Conservation (phyloP, 2,797 vertebrate genomes). For the Aphelocoma californica region DNA sequence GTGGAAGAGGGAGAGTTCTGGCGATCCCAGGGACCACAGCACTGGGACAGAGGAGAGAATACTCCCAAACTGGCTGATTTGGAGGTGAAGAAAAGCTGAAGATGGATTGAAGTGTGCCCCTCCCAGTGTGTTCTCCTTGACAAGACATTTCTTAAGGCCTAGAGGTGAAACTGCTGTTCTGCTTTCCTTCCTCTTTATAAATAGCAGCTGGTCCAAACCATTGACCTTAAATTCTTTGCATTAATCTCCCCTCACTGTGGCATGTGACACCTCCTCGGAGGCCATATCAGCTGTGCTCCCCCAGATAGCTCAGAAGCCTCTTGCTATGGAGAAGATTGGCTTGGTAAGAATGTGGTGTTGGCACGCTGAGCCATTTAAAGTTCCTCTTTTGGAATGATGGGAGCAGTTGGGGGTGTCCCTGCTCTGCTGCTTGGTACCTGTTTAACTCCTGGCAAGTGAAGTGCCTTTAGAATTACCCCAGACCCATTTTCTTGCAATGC, state of each 20-base stretch:
- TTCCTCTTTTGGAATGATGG: constrained; percentile 47
- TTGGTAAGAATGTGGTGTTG: constrained; percentile 28
- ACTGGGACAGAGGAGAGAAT: not conserved
- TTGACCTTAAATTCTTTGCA: constrained; percentile 71
- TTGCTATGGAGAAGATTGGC: not conserved
- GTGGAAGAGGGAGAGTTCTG: not conserved
- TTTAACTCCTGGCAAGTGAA: not conserved
- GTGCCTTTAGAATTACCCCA: not conserved
- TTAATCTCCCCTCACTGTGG: constrained; percentile 52
- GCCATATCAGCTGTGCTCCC: constrained; percentile 60
- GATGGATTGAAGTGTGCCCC: not conserved
- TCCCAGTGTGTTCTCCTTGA: not conserved
- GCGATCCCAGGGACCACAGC: not conserved
- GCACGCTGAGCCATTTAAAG: not conserved
- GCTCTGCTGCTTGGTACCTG: not conserved
- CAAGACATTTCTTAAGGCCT: not conserved
- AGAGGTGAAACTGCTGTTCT: not conserved
- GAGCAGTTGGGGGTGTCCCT: constrained; percentile 29
- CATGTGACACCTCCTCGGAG: constrained; percentile 48
- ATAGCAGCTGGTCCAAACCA: constrained; percentile 65
- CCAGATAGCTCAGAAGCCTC: constrained; percentile 39
- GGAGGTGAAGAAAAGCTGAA: not conserved
- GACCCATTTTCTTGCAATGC: not conserved
- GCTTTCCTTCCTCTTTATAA: constrained; percentile 62
- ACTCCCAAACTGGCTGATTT: not conserved